A percentile compares a stretch with the other conserved stretches of the same genome.
phyloP scores from a whole-genome alignment of 2,797 vertebrate species.

The Acomys russatus region DNA sequence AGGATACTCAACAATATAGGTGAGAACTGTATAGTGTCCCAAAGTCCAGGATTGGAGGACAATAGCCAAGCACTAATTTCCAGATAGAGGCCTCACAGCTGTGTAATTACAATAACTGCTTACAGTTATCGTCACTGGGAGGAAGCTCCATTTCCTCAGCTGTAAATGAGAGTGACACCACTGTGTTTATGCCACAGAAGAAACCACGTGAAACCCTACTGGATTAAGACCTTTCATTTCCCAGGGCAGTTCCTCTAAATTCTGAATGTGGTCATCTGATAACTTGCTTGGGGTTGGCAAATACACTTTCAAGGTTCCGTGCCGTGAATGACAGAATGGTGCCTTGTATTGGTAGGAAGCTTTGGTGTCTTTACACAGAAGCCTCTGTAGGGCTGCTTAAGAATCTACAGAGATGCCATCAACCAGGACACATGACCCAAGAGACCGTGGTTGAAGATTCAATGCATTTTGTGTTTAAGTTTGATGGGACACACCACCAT shows the following conservation, averaged over 20 bases:
- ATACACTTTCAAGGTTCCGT: background rate
- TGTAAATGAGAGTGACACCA: background rate
- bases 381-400: background rate
- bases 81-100: background rate
- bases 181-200: background rate
- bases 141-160: background rate
- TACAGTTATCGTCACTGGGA: background rate
- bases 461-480: background rate
- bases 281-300: background rate
- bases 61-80: background rate
- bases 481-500: background rate
- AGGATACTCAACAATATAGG: background rate
- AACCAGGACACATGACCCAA: background rate
- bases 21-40: background rate
- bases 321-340: background rate
- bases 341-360: background rate
- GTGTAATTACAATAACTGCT: background rate
- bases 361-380: background rate
- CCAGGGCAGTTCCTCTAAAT: background rate
- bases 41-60: background rate
- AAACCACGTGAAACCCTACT: background rate
- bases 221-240: background rate
- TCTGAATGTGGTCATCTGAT: background rate
- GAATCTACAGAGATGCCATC: background rate
- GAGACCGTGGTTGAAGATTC: background rate